Evolutionary conservation across 2,888 invertebrate species (phyloP).

Genomic region (Chymomyza caudatula): DNA sequence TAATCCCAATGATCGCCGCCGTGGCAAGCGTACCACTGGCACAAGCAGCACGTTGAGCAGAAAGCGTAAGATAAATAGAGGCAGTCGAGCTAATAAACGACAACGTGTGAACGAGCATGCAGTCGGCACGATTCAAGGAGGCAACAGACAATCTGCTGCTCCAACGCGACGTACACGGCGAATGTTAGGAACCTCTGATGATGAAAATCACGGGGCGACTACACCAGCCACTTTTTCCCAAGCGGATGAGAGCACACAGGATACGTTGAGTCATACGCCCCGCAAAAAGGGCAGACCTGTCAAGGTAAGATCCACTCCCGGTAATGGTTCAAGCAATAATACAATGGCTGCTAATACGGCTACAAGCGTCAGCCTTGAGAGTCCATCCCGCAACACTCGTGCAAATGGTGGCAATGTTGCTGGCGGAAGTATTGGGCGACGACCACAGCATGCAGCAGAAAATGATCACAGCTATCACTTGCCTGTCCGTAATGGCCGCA

Average conservation of each 20-base stretch:
- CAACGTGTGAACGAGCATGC: conserved; percentile 19
- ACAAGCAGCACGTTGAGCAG: conserved; percentile 25
- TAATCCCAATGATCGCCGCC: conserved; percentile 77
- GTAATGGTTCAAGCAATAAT: conserved; percentile 63
- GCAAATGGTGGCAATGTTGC: conserved; percentile 41
- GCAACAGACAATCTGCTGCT: conserved; percentile 8
- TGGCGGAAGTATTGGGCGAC: conserved; percentile 37
- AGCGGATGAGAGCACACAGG: conserved; percentile 72
- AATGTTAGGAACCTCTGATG: conserved; percentile 60
- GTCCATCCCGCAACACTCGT: conserved; percentile 72
- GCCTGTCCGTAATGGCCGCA: conserved; percentile 68
- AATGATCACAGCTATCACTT: conserved; percentile 78
- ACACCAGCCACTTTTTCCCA: conserved; percentile 43
- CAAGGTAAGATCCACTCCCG: conserved; percentile 29
- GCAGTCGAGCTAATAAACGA: conserved; percentile 38
- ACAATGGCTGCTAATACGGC: conserved; percentile 41
- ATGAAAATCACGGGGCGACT: conserved; percentile 53
- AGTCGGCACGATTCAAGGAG: conserved; percentile 23
- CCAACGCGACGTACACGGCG: conserved; percentile 52
- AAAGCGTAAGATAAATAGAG: conserved; percentile 40
- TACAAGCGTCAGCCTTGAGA: conserved; percentile 40
- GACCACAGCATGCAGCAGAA: conserved; percentile 66
- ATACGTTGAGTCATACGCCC: conserved; percentile 49
- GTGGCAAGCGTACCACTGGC: conserved; percentile 38
- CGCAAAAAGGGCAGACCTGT: conserved; percentile 65